Base-by-base conservation (phyloP, 2,888 invertebrate genomes). In the Seira sanloemensis region DNA sequence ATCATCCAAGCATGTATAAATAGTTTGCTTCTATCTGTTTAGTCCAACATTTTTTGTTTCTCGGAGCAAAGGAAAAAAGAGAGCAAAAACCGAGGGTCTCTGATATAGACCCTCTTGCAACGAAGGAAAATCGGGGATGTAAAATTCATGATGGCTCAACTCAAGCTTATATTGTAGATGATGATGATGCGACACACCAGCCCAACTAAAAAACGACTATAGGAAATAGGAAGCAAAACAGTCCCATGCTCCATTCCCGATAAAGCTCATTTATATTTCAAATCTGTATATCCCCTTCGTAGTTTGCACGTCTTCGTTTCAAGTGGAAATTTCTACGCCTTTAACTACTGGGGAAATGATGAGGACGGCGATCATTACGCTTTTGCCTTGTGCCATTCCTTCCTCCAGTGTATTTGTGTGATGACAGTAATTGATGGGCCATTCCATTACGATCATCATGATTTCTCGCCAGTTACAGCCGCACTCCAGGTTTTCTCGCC, bases 141-240 rank as follows among this genome's bases (percentile, higher is more conserved):
- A 83, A 87, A 88, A 87, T 88, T 88, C 88, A 87, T 88, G 87
- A 88, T 88, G 88, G 88, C 86, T 81, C 74, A 12, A 37, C 37
- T 37, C 37, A 7, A 73, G 69, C 79, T 81, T 62, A 27, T 73
- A 77, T 72, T 86, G 86, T 84, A n/a, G n/a, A 84, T 84, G 83
- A 84, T 84, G 79, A 82, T 74, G 71, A 65, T 18, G 23, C 23
- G 78, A 73, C 50, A 66, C 65, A 27, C 23, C 24, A 50, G 24
- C 46, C 37, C 24, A 54, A 27, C 25, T 21, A 2, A 23, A 26
- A 58, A 66, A 71, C 72, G 37, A 73, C 58, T 26, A 74, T 37
- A n/a, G n/a, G n/a, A n/a, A n/a, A n/a, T n/a, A n/a, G n/a, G n/a
- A n/a, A n/a, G n/a, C n/a, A n/a, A n/a, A n/a, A n/a, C n/a, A n/a